phyloP scores from a whole-genome alignment of 2,113 vertebrate species.

The Mesocricetus auratus region DNA sequence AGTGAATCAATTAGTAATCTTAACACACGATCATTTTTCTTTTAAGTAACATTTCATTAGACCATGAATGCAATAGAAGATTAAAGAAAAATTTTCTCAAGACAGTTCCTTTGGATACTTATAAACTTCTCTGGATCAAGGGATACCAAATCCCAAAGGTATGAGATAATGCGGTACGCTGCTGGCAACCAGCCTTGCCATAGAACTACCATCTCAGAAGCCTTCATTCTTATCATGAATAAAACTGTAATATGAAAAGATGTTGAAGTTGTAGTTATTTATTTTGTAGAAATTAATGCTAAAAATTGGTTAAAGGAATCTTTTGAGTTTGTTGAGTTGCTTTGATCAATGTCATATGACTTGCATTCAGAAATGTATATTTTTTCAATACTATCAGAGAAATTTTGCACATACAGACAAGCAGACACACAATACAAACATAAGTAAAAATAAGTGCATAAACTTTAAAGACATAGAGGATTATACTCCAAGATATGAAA shows the following conservation, averaged over 20 bases:
- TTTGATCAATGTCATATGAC: constrained; percentile 19
- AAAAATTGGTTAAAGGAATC: constrained; percentile 3
- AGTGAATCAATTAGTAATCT: constrained; percentile 16
- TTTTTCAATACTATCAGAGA: constrained; percentile 20
- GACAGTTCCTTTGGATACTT: constrained; percentile 14
- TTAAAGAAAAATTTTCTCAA: constrained; percentile 39
- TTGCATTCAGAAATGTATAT: constrained; percentile 33
- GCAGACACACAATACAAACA: neutral
- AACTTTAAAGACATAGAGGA: neutral
- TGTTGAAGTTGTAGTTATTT: neutral
- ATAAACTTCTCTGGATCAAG: constrained; percentile 36
- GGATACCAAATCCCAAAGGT: neutral
- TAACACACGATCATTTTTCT: constrained; percentile 8
- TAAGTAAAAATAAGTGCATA: neutral
- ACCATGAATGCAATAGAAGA: neutral
- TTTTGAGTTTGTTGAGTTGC: constrained; percentile 16
- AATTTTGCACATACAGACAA: neutral
- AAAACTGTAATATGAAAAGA: neutral
- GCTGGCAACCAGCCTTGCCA: neutral
- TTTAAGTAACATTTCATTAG: constrained; percentile 43
- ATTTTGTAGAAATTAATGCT: neutral
- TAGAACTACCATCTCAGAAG: neutral
- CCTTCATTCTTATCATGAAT: constrained; percentile 23
- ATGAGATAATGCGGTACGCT: neutral
- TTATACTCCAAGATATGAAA: neutral